Percentiles rank a stretch among this genome's conserved stretches.
Evolutionary conservation across 2,888 invertebrate species (phyloP).

Genomic region (Cabera pusaria): DNA sequence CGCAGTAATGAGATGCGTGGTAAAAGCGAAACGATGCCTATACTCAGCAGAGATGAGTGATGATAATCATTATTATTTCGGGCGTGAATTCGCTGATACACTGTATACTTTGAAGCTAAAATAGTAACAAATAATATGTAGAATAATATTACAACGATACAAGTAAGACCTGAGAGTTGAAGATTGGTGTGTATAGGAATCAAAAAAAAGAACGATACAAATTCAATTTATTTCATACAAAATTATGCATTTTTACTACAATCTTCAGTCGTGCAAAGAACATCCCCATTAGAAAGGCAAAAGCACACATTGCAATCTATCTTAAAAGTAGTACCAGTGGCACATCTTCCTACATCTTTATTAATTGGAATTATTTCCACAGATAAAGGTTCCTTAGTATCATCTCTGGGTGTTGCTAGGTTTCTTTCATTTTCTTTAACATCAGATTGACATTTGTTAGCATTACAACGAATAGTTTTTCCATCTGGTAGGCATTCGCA

Average conservation of each 20-base stretch:
- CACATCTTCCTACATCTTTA: slow-evolving; percentile 45
- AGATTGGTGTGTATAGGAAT: too few species aligned
- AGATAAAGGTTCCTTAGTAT: slow-evolving; percentile 26
- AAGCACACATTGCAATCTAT: slow-evolving; percentile 65
- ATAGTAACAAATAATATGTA: too few species aligned
- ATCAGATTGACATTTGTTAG: slow-evolving; percentile 34
- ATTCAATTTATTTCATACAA: too few species aligned
- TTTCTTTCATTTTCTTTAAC: slow-evolving; percentile 16
- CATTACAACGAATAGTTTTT: slow-evolving; percentile 50
- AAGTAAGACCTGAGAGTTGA: too few species aligned
- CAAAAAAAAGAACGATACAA: too few species aligned
- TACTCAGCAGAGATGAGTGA: too few species aligned
- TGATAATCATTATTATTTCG: too few species aligned
- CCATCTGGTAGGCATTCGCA: slow-evolving; percentile 60
- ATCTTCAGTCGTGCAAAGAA: slow-evolving; percentile 56
- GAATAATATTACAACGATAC: too few species aligned
- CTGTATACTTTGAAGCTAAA: too few species aligned
- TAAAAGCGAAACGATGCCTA: too few species aligned
- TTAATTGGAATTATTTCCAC: slow-evolving; percentile 56
- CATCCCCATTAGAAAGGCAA: slow-evolving; percentile 62
- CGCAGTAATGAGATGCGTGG: too few species aligned
- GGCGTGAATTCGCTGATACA: too few species aligned
- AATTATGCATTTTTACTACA: slow-evolving; percentile 48
- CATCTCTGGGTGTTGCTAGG: neutral
- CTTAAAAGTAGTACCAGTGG: slow-evolving; percentile 52